Evolutionary conservation across 2,888 invertebrate genomes (phyloP), one percentile per base, ranked within the genome.

Genomic region (Cheilosia soror): DNA sequence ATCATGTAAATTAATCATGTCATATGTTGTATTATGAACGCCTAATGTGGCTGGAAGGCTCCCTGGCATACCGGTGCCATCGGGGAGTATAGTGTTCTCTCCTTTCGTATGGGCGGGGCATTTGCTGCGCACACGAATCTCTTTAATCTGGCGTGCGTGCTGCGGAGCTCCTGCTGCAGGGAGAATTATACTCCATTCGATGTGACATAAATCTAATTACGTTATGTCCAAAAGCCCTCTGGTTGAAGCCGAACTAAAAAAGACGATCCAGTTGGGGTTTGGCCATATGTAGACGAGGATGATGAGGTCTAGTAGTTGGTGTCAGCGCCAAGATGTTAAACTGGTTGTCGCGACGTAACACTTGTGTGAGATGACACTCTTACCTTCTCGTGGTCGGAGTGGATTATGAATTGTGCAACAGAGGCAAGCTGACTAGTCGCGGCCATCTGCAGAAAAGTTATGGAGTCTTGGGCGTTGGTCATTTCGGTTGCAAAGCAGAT

Each of bases 1-100:
- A 85, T 85, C 85, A 85, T 85, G 85, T 77, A 85, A 85, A 85
- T 85, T 85, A 85, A 85, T 85, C 85, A 85, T 85, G 85, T 85
- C 85, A 85, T 81, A 77, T 85, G 81, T 85, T 85, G 81, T 76
- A 80, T 81, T 80, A 72, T 85, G 85, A 72, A 85, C 81, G 85
- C 76, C 81, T 85, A 85, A 85, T 81, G 85, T 81, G 77, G 81
- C 85, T 77, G 76, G 85, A 85, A 85, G 85, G 85, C 76, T 72
- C 44, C 60, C 49, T 20, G 47, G 11, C 37, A 11, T 42, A 13
- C 44, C 44, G n/a, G 4, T 44, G 47, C 73, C 25, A 40, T 2
- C 42, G 15, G 29, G 27, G 42, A 62, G 20, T 20, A 20, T 20
- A 40, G 55, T 57, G 69, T 29, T 63, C 47, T 49, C 78, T 73